A percentile compares a stretch with the other conserved stretches of the same genome.
Evolutionary conservation across 2,113 vertebrate genomes (phyloP).

Genomic region (Callipepla squamata): DNA sequence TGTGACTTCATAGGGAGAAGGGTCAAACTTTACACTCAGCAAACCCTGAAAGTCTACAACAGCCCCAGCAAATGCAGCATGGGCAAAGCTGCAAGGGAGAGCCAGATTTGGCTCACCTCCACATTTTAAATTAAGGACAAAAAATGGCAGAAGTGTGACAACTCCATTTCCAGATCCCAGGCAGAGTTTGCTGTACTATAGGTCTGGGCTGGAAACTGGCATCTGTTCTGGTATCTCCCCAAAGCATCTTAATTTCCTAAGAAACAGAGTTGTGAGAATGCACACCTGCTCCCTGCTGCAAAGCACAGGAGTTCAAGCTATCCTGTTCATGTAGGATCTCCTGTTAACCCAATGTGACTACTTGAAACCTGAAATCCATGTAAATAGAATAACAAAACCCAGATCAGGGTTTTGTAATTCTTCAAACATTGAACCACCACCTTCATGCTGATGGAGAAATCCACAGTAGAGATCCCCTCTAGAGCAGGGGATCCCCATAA

Average conservation of each 20-base stretch:
- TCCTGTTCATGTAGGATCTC: background rate
- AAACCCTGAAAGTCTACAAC: background rate
- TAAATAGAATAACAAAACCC: background rate
- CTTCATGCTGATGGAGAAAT: background rate
- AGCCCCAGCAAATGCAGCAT: background rate
- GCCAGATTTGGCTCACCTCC: background rate
- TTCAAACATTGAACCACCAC: background rate
- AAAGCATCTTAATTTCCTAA: background rate
- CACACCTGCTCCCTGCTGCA: background rate
- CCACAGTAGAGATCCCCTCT: background rate
- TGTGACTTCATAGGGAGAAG: background rate
- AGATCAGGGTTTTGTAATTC: background rate
- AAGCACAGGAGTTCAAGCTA: background rate
- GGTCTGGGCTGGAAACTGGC: background rate
- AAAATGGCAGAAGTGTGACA: background rate
- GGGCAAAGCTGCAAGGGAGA: background rate
- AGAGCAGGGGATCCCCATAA: background rate
- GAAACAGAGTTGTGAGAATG: background rate
- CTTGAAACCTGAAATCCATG: background rate
- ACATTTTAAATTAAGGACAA: background rate
- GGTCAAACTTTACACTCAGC: slow-evolving; percentile 13
- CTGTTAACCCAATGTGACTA: background rate
- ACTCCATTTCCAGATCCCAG: background rate
- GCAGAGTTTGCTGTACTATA: background rate
- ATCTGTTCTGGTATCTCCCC: background rate